Evolutionary conservation across 1,140 invertebrate genomes (phyloP).

Genomic region (Achroia grisella): DNA sequence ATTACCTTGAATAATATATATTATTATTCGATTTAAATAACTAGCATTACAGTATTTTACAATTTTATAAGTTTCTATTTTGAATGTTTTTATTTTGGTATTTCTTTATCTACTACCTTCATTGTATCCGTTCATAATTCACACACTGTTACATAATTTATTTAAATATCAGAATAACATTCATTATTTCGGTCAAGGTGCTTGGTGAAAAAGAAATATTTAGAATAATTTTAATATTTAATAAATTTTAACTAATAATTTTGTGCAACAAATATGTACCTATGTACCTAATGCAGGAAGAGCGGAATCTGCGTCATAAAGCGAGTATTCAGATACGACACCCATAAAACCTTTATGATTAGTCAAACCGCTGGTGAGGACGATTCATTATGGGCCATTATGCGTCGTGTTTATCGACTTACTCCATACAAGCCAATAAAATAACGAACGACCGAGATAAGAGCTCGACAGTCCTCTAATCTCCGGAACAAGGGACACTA

Average conservation of each 20-base stretch:
- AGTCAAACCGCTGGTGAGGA: constrained; percentile 65
- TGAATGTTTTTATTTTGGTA: no score
- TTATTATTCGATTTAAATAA: no score
- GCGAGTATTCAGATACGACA: constrained; percentile 52
- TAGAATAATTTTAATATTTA: no score
- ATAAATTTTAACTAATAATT: neutral
- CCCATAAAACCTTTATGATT: constrained; percentile 71
- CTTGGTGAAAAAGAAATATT: no score
- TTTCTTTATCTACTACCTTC: no score
- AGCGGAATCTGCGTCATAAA: constrained; percentile 36
- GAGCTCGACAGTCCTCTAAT: constrained; percentile 67
- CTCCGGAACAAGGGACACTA: constrained; percentile 72
- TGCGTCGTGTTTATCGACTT: constrained; percentile 70
- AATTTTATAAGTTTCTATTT: neutral
- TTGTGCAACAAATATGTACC: constrained; percentile 32
- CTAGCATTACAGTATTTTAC: constrained; percentile 15
- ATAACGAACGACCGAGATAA: constrained; percentile 72
- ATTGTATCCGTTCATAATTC: no score
- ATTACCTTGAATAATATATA: constrained; percentile 9
- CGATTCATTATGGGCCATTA: constrained; percentile 72
- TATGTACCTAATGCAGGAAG: constrained; percentile 21
- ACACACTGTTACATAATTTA: no score
- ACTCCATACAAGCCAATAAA: constrained; percentile 70
- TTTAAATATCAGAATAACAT: no score
- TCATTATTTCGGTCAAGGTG: no score